Evolutionary conservation across 1,140 invertebrate species (phyloP).

Genomic region (Nasonia longicornis): DNA sequence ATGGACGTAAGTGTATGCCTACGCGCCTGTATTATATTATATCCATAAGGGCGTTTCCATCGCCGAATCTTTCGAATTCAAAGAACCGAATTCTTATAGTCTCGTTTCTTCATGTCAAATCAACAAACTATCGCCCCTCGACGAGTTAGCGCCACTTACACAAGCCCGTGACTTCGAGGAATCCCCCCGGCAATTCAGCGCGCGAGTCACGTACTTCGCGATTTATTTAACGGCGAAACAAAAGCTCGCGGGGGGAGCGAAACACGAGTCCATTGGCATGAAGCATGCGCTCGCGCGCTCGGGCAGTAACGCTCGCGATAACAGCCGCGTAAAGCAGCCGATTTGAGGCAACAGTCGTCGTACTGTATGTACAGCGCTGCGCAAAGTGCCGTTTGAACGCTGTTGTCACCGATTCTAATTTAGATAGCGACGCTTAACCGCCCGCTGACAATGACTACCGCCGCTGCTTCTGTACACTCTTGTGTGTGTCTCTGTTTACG

Average conservation of each 20-base stretch:
- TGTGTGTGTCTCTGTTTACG: neutral
- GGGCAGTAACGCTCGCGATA: neutral
- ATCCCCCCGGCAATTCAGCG: neutral
- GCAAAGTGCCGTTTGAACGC: constrained; percentile 41
- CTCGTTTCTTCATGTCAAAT: too few species aligned
- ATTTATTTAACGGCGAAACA: neutral
- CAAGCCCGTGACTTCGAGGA: neutral
- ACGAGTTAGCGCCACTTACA: neutral
- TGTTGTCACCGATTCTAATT: constrained; percentile 63
- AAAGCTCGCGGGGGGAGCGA: too few species aligned
- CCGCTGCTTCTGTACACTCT: neutral
- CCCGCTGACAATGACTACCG: constrained; percentile 57
- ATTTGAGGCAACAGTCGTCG: constrained; percentile 2
- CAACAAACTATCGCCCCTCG: too few species aligned
- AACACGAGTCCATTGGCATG: too few species aligned
- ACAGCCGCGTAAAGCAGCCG: neutral
- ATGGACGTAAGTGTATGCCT: neutral
- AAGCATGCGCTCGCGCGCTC: neutral
- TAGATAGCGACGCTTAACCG: constrained; percentile 63
- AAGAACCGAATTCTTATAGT: too few species aligned
- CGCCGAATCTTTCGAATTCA: neutral
- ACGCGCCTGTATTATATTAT: neutral
- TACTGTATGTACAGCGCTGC: neutral
- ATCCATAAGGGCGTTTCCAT: constrained; percentile 24
- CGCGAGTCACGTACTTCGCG: too few species aligned